These are phyloP conservation scores for Hemiscyllium ocellatum DNA, from an alignment of 2,113 vertebrate genomes.

Conservation along the genomic window DNA sequence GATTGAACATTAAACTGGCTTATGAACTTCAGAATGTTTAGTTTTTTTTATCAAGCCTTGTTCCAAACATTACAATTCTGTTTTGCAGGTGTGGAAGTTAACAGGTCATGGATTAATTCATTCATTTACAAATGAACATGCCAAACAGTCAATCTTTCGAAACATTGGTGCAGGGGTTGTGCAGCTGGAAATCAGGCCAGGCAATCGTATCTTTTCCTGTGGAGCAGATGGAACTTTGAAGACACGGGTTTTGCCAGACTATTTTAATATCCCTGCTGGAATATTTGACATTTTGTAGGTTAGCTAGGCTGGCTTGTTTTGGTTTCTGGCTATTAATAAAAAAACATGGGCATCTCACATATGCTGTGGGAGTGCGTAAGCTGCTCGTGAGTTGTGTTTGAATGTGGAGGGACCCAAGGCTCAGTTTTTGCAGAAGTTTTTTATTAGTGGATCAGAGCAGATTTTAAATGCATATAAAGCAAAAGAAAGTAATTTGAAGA, in stretches of 20 bases:
- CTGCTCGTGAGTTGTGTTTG: background rate
- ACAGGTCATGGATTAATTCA: conserved; percentile 84
- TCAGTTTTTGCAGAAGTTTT: conserved; percentile 20
- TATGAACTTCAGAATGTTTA: background rate
- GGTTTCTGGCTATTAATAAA: background rate
- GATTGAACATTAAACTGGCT: background rate
- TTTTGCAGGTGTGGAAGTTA: conserved; percentile 82
- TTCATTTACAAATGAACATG: conserved; percentile 87
- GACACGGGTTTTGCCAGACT: conserved; percentile 84
- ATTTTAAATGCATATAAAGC: background rate
- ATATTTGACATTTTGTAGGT: conserved; percentile 78
- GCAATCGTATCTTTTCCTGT: conserved; percentile 90
- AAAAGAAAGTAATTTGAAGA: conserved; percentile 22
- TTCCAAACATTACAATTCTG: conserved; percentile 36
- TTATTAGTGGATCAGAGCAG: background rate
- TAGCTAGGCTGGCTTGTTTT: conserved; percentile 24
- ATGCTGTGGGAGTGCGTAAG: background rate
- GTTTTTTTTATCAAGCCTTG: conserved; percentile 28
- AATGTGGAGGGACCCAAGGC: background rate
- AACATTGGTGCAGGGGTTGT: conserved; percentile 92
- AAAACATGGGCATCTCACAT: background rate
- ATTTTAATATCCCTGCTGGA: conserved; percentile 78
- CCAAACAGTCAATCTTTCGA: conserved; percentile 96
- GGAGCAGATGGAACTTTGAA: conserved; percentile 95
- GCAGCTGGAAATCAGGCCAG: conserved; percentile 80